A percentile compares a stretch with the other conserved stretches of the same genome.
phyloP scores from a whole-genome alignment of 1,140 invertebrate genomes.

The Pseudoatta argentina region DNA sequence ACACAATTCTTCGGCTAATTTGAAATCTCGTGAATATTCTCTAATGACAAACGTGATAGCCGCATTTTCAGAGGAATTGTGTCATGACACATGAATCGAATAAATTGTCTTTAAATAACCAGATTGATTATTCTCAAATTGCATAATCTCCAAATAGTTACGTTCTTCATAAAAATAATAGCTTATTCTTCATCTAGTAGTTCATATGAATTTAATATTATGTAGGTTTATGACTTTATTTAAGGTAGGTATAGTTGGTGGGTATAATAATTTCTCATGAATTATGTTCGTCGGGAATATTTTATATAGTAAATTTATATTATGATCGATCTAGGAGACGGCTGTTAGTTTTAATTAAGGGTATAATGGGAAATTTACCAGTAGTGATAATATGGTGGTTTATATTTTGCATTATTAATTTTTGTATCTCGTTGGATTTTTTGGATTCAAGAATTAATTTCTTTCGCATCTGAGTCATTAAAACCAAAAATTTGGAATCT shows the following conservation, averaged over 20 bases:
- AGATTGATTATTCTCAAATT: neutral
- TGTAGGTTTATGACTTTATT: too few species aligned
- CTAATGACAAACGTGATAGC: neutral
- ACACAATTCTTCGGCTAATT: neutral
- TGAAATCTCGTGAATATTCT: slow-evolving; percentile 7
- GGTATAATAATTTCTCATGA: too few species aligned
- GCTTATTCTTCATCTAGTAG: too few species aligned
- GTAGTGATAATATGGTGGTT: too few species aligned
- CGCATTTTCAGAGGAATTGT: slow-evolving; percentile 1
- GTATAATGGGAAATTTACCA: too few species aligned
- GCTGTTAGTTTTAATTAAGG: too few species aligned
- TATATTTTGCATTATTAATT: neutral
- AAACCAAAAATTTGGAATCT: neutral
- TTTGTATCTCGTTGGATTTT: neutral
- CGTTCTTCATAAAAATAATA: neutral
- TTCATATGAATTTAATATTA: too few species aligned
- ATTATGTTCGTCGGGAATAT: too few species aligned
- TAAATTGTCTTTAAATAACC: neutral
- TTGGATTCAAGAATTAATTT: neutral
- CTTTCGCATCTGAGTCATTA: neutral
- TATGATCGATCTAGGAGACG: too few species aligned
- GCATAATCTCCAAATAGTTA: neutral
- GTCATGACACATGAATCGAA: neutral
- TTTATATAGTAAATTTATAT: too few species aligned
- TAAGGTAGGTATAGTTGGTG: too few species aligned